These are phyloP conservation scores for Myotis findleyi DNA, from an alignment of 2,797 vertebrate species.

Conservation along the genomic window DNA sequence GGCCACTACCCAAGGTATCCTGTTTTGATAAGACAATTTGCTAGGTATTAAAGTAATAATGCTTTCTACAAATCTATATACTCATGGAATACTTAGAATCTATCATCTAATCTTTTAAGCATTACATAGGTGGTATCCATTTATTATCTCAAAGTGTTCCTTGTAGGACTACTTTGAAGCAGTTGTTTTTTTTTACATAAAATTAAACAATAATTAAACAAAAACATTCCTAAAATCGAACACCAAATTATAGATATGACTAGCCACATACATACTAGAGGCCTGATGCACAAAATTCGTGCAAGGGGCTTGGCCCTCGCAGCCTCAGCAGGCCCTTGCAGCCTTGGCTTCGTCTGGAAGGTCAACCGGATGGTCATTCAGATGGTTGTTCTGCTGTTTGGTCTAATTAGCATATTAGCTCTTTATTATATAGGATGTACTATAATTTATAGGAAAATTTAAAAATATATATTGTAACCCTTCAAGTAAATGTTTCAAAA, in stretches of 20 bases:
- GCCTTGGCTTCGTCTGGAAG: no score
- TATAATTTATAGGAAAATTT: not conserved
- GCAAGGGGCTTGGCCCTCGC: no score
- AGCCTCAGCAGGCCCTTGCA: no score
- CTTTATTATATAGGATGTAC: not conserved
- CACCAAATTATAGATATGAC: not conserved
- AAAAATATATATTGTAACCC: not conserved
- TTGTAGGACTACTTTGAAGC: not conserved
- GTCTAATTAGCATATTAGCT: no score
- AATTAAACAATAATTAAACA: not conserved
- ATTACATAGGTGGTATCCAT: not conserved
- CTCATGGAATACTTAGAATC: not conserved
- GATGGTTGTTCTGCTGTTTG: no score
- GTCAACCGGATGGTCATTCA: no score
- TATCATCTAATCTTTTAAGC: not conserved
- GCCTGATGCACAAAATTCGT: no score
- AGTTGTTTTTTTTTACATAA: not conserved
- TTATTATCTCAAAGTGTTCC: not conserved
- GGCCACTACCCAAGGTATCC: not conserved
- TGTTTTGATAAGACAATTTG: not conserved
- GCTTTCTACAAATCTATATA: not conserved
- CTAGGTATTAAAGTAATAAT: not conserved
- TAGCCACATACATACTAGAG: not conserved
- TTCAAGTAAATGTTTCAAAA: conserved; percentile 29
- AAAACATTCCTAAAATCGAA: not conserved